Evolutionary conservation across 2,113 vertebrate species (phyloP), one percentile per base, ranked within the genome.

Genomic region (Epinephelus cyanopodus): DNA sequence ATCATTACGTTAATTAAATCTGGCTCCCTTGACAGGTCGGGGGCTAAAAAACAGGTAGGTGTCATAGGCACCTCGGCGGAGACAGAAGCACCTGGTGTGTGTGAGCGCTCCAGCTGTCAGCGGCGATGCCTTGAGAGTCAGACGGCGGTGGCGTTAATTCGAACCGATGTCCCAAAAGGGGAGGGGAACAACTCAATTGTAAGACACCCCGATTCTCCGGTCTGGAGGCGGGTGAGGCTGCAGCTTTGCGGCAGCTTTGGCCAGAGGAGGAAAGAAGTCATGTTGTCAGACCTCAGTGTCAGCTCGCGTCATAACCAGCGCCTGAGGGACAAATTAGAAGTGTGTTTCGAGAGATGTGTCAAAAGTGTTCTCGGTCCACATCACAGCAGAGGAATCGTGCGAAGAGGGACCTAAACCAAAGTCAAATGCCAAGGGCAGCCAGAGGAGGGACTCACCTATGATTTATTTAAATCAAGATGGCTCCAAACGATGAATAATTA

Each of bases 1-100:
- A 96, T 95, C 95, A 93, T 95, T 94, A 95, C 92, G 69, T 94
- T 96, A 96, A 96, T 96, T 95, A 95, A 95, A 95, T 92, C 77
- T 94, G 95, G 94, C 94, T 96, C 91, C 92, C 86, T 91, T 95
- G 94, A 95, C 94, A 93, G 92, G 94, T 93, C 79, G 88, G 74
- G 86, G 83, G 92, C 90, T 93, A 87, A 92, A 88, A 94, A 93
- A 93, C 94, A 95, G 94, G 94, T 95, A 95, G 95, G 94, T 95
- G 95, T 95, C 90, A 93, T 79, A 53, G 85, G 82, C 93, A 93
- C 92, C 90, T 93, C 92, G 54, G 82, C 14, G n/a, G 48, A 83
- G 87, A 92, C 87, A 82, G 74, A 83, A 91, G 93, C 93, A 95
- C 94, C 94, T 95, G 93, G 92, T 92, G 94, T 90, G 92, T 87